Evolutionary conservation across 1,140 invertebrate genomes (phyloP), one percentile per base, ranked within the genome.

Genomic region (Apis dorsata): DNA sequence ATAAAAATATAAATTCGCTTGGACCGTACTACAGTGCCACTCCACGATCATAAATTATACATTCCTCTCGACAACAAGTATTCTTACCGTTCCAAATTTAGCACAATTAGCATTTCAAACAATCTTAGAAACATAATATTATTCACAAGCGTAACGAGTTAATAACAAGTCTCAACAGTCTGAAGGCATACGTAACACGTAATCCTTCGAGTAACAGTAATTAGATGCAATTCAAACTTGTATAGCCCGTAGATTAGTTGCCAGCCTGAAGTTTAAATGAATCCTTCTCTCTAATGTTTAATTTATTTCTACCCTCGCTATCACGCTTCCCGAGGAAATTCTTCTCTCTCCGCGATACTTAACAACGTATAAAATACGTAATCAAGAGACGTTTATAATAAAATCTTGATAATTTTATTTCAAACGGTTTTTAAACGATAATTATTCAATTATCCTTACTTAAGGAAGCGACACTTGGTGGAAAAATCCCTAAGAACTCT

Each of bases 191-290:
- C 60, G 51, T 85, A 80, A 87, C 74, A 65, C 66, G 57, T 85
- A 83, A 83, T 85, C 84, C 49, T 73, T 65, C 60, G 65, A 71
- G 57, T 57, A 66, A 34, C 65, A 71, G 51, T 80, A 81, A 82
- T 84, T 85, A 86, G 75, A 76, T 77, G 72, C 72, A 79, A 17
- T 63, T 79, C 51, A 63, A 73, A 86, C 75, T 86, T 53, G 68
- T 15, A 59, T n/a, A 21, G 55, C 44, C 9, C 55, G 19, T 57
- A 72, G 85, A 86, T 83, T 83, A 86, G 66, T 73, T 21, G 66
- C n/a, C 28, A 55, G 19, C n/a, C 51, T 21, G 63, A 86, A 84
- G 63, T 86, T 86, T 86, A 79, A 86, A 86, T 51, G 74, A 86
- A 86, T 72, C 65, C 53, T 21, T 28, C 21, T 24, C 57, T 34